A percentile compares a stretch with the other conserved stretches of the same genome.
Conservation (phyloP, 2,113 vertebrate species). For the Seriola quinqueradiata region DNA sequence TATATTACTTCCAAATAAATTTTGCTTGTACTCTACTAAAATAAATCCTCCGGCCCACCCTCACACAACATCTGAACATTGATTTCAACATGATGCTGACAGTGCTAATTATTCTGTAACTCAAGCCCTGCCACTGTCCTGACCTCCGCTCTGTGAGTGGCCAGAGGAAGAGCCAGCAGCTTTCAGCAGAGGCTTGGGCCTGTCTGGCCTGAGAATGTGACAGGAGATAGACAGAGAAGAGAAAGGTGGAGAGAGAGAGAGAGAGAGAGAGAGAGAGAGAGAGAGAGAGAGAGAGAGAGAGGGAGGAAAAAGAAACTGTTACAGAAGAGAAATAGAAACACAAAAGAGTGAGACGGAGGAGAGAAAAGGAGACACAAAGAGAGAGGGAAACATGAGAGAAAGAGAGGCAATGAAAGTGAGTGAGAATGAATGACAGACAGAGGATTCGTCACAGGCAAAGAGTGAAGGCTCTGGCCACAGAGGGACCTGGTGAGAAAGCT, state of each 20-base stretch:
- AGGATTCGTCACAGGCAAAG: conserved; percentile 61
- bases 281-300: conserved; percentile 54
- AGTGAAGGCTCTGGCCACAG: conserved; percentile 75
- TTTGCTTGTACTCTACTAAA: conserved; percentile 1
- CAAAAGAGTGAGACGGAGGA: conserved; percentile 55
- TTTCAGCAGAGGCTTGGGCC: conserved; percentile 72
- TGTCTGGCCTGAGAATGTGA: conserved; percentile 70
- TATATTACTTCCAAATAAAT: conserved; percentile 13
- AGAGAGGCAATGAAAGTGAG: conserved; percentile 71
- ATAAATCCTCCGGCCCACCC: conserved; percentile 29
- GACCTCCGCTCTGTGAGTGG: conserved; percentile 66
- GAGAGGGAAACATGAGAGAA: conserved; percentile 64
- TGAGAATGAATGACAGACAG: conserved; percentile 70
- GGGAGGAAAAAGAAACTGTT: conserved; percentile 37
- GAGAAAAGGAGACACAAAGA: conserved; percentile 62
- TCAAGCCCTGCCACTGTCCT: conserved; percentile 44
- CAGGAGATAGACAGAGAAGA: conserved; percentile 64
- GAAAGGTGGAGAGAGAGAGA: conserved; percentile 7
- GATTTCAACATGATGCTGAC: conserved; percentile 65
- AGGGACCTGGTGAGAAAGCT: conserved; percentile 78
- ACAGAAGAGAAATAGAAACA: conserved; percentile 65
- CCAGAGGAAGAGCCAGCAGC: conserved; percentile 70
- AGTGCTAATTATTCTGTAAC: conserved; percentile 71
- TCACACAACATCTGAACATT: conserved; percentile 36
- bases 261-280: conserved; percentile 32